Evolutionary conservation across 2,797 vertebrate species (phyloP).

Genomic region (Fringilla coelebs): DNA sequence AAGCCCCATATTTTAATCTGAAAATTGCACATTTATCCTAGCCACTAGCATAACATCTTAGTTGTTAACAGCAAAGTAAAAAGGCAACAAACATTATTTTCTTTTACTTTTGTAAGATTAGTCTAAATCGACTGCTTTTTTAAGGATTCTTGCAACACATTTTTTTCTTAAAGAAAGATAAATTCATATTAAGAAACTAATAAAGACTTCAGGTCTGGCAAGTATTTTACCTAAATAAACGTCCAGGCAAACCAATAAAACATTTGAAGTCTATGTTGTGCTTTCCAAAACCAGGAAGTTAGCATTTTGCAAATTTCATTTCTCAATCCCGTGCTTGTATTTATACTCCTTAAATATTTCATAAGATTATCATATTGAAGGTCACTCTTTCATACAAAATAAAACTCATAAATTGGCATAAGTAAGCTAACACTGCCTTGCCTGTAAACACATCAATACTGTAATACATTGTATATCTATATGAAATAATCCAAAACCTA

Average conservation of each 20-base stretch:
- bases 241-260: background rate
- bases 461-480: background rate
- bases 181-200: background rate
- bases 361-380: background rate
- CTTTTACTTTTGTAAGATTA: background rate
- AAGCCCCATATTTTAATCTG: background rate
- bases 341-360: background rate
- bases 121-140: background rate
- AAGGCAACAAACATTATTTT: background rate
- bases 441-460: background rate
- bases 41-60: background rate
- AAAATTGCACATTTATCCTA: background rate
- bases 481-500: background rate
- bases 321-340: background rate
- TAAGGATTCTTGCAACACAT: background rate
- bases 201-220: background rate
- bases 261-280: background rate
- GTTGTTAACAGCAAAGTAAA: background rate
- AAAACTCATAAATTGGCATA: background rate
- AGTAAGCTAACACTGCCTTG: background rate
- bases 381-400: background rate
- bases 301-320: background rate
- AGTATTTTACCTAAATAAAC: background rate
- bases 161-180: background rate
- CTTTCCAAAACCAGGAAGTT: background rate